phyloP scores from a whole-genome alignment of 2,888 invertebrate genomes.

The Gandaritis pyraliata region DNA sequence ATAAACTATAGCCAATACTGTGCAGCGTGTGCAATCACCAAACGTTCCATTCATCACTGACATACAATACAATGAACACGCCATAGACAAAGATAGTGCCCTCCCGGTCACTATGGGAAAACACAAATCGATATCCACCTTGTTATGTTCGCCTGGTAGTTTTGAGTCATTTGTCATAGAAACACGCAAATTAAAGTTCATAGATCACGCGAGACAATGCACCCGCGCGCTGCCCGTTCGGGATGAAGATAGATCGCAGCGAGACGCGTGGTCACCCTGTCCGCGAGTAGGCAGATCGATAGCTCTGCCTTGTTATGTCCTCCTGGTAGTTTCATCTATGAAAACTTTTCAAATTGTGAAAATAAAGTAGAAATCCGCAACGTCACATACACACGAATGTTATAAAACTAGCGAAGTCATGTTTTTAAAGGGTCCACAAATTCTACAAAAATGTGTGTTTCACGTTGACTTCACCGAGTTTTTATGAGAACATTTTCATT shows the following conservation, averaged over 20 bases:
- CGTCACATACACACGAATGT: too few relatives aligned
- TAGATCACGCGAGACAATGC: conserved; percentile 21
- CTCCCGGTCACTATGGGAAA: not conserved
- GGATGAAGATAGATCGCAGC: conserved; percentile 78
- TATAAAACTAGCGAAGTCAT: not conserved
- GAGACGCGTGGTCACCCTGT: conserved; percentile 74
- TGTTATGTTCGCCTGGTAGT: conserved; percentile 13
- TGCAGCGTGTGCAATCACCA: conserved; percentile 3
- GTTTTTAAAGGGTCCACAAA: too few relatives aligned
- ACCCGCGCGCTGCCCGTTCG: conserved; percentile 25
- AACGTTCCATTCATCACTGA: conserved; percentile 38
- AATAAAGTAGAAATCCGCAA: not conserved
- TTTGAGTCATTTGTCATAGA: conserved; percentile 36
- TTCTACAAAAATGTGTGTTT: too few relatives aligned
- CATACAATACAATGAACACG: conserved; percentile 29
- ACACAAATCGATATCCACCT: conserved; percentile 7
- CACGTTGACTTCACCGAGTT: too few relatives aligned
- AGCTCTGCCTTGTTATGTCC: conserved; percentile 17
- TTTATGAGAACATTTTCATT: too few relatives aligned
- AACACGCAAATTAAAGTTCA: conserved; percentile 30
- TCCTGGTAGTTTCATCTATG: conserved; percentile 5
- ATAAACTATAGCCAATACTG: too few relatives aligned
- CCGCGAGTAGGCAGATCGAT: conserved; percentile 47
- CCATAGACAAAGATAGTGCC: conserved; percentile 5
- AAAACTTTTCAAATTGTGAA: not conserved